These are phyloP conservation scores for Thereuonema tuberculata DNA, from an alignment of 1,140 invertebrate species.

Conservation along the genomic window DNA sequence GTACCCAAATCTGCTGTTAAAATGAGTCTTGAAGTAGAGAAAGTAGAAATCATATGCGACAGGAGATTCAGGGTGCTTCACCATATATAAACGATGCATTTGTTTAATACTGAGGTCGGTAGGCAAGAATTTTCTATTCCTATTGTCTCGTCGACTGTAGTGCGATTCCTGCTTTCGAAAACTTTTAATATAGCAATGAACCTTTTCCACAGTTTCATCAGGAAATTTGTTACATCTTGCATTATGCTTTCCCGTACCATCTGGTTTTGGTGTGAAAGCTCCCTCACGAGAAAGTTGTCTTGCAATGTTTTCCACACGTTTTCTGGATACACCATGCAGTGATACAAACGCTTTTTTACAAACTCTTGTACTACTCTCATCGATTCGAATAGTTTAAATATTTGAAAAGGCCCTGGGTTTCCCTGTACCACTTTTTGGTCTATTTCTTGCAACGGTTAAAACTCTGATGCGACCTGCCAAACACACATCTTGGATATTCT, in stretches of 20 bases:
- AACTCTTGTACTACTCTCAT: too few relatives aligned
- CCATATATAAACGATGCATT: not conserved
- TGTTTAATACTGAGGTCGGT: not conserved
- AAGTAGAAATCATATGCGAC: not conserved
- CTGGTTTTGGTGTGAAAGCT: not conserved
- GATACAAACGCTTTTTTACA: too few relatives aligned
- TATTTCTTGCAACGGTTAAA: too few relatives aligned
- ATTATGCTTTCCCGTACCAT: not conserved
- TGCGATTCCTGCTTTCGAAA: not conserved
- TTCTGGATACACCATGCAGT: too few relatives aligned
- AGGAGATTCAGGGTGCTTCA: not conserved
- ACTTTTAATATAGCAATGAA: not conserved
- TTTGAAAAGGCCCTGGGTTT: too few relatives aligned
- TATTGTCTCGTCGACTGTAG: not conserved
- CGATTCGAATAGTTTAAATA: too few relatives aligned
- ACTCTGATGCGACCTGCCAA: too few relatives aligned
- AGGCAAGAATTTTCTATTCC: not conserved
- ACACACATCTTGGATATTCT: too few relatives aligned
- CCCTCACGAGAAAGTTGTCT: too few relatives aligned
- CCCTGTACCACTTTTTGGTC: too few relatives aligned
- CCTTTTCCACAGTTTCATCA: not conserved
- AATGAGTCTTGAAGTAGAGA: not conserved
- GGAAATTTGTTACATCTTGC: not conserved
- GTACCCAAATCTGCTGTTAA: not conserved
- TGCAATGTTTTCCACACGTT: too few relatives aligned